phyloP scores from a whole-genome alignment of 2,888 invertebrate species.

The Orthosia gothica region DNA sequence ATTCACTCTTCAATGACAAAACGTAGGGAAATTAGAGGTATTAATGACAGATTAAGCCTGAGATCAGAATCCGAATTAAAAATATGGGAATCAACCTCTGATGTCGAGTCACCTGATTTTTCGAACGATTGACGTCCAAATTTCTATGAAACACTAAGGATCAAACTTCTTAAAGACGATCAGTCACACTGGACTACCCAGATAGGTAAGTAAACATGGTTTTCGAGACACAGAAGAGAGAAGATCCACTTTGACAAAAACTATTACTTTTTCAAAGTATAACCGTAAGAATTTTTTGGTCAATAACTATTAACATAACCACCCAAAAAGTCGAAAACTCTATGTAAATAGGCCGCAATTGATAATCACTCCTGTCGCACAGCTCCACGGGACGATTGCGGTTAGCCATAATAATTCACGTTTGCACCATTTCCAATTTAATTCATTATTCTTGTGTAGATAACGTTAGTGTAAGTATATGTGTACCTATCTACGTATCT shows the following conservation, averaged over 20 bases:
- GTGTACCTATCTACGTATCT: not conserved
- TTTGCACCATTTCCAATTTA: conserved; percentile 28
- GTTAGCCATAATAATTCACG: conserved; percentile 44
- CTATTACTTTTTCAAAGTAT: not conserved
- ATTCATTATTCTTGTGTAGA: conserved; percentile 31
- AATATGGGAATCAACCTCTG: too few species aligned
- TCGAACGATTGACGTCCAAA: too few species aligned
- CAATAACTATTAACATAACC: not conserved
- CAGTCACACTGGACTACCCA: not conserved
- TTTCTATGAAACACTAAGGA: too few species aligned
- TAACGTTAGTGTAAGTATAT: not conserved
- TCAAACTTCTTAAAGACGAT: not conserved
- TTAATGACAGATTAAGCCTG: too few species aligned
- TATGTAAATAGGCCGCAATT: conserved; percentile 64
- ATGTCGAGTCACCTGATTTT: not conserved
- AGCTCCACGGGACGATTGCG: conserved; percentile 40
- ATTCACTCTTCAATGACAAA: too few species aligned
- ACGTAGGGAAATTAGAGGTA: too few species aligned
- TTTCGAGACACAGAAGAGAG: not conserved
- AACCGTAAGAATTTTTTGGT: not conserved
- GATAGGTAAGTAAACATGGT: not conserved
- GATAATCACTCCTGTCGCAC: conserved; percentile 58
- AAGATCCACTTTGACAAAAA: not conserved
- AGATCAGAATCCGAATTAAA: too few species aligned
- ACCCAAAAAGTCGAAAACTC: not conserved